These are phyloP conservation scores for Buathra laborator DNA, from an alignment of 2,888 invertebrate genomes.

Conservation along the genomic window DNA sequence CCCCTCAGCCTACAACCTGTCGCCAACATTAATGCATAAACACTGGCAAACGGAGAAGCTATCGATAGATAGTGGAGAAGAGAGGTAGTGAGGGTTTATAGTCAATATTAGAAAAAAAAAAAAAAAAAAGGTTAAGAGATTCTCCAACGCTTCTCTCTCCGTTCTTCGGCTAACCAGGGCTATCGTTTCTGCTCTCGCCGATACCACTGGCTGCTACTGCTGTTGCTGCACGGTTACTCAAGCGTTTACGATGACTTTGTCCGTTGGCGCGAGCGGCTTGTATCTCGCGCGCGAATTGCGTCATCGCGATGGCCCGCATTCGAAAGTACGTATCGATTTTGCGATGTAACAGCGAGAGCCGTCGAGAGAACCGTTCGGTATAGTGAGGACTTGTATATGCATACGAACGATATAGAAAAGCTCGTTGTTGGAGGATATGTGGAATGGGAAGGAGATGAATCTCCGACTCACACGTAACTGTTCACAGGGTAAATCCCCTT, in stretches of 20 bases:
- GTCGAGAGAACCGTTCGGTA: conserved; percentile 41
- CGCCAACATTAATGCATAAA: conserved; percentile 45
- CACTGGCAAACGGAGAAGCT: conserved; percentile 36
- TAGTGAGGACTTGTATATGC: conserved; percentile 21
- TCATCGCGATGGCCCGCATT: conserved; percentile 77
- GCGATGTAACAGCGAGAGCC: conserved; percentile 57
- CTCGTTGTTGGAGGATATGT: conserved; percentile 7
- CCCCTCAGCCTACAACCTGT: conserved; percentile 34
- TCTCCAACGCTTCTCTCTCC: conserved; percentile 1
- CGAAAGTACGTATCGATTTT: conserved; percentile 74
- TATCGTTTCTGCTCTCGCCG: conserved; percentile 22
- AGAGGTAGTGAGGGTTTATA: conserved; percentile 15
- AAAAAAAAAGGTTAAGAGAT: conserved; percentile 30
- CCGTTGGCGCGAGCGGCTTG: conserved; percentile 45
- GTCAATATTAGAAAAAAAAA: background rate
- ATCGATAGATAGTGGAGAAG: background rate
- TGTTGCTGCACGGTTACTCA: conserved; percentile 61
- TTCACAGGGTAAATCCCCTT: background rate
- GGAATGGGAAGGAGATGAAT: background rate
- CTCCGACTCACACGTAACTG: background rate
- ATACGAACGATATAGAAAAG: conserved; percentile 29
- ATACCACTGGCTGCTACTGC: background rate
- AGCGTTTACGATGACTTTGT: conserved; percentile 76
- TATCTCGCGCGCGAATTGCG: conserved; percentile 75
- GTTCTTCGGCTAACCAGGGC: background rate